A percentile compares a stretch with the other conserved stretches of the same genome.
Evolutionary conservation across 2,113 vertebrate genomes (phyloP).

Genomic region (Petromus typicus): DNA sequence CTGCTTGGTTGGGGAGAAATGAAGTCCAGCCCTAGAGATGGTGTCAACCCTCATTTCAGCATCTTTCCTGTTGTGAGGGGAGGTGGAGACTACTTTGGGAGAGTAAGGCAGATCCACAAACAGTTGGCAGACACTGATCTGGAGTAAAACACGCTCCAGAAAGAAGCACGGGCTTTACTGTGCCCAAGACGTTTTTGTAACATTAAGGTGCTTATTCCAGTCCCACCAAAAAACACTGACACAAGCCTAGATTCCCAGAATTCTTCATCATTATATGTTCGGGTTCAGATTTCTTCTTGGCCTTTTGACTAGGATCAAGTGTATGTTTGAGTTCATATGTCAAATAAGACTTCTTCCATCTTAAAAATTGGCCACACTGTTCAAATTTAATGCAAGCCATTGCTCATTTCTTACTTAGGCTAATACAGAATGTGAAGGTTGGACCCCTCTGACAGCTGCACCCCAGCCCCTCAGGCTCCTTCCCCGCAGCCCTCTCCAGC

Average conservation of each 20-base stretch:
- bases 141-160: not conserved
- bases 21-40: not conserved
- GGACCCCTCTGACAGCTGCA: not conserved
- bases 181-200: not conserved
- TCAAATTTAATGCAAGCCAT: slow-evolving; percentile 57
- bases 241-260: slow-evolving; percentile 16
- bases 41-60: not conserved
- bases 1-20: not conserved
- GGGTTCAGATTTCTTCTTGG: not conserved
- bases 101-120: not conserved
- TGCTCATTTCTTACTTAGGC: slow-evolving; percentile 51
- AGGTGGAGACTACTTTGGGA: not conserved
- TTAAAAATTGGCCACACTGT: slow-evolving; percentile 51
- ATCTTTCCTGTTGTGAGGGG: not conserved
- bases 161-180: not conserved
- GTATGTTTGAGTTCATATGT: slow-evolving; percentile 2
- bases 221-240: not conserved
- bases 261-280: not conserved
- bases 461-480: not conserved
- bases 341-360: slow-evolving; percentile 1
- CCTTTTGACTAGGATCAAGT: not conserved
- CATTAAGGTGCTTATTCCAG: not conserved
- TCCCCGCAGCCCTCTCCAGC: not conserved
- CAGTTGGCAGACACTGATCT: not conserved
- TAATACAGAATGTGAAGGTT: not conserved